Evolutionary conservation across 2,888 invertebrate species (phyloP), one percentile per base, ranked within the genome.

Genomic region (Lasioglossum calceatum): DNA sequence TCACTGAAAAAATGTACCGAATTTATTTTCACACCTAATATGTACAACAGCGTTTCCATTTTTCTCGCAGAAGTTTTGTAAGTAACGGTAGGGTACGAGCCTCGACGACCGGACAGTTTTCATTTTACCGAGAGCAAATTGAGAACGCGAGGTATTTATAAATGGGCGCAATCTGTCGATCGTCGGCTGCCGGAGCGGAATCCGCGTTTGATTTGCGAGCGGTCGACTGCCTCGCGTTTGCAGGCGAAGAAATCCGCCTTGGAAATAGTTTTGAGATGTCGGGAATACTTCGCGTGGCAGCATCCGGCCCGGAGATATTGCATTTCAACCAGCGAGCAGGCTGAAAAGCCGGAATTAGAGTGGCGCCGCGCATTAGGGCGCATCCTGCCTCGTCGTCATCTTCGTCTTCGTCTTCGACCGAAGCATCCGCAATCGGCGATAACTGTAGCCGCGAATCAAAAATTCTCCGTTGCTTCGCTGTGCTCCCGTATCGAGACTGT

Each of bases 261-360:
- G 82, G 85, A 88, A 91, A 92, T 93, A 93, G 93, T 93, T 93
- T 88, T 85, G 81, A 91, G 92, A 92, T 84, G 90, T 91, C 90
- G 76, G 91, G 87, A 92, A 93, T 93, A 91, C 90, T 92, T 87
- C 81, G 81, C 76, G 87, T 54, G 39, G 42, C 70, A 47, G 78
- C 88, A 83, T 86, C 81, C 77, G 42, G 84, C 84, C 77, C 74
- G 88, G 82, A 81, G 92, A 93, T 92, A 93, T 93, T 93, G 91
- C 93, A 84, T 92, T 91, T 88, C 91, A 81, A 84, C 64, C 77
- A 78, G 36, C 54, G 77, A 44, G 58, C 70, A 0, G n/a, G n/a
- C 73, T 84, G 89, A 85, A 91, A 89, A 82, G 87, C 47, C 78
- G 88, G 86, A 91, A 91, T 91, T 87, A 88, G 89, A 91, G 86